Evolutionary conservation across 1,140 invertebrate species (phyloP), one percentile per base, ranked within the genome.

Genomic region (Platyscapa corneri): DNA sequence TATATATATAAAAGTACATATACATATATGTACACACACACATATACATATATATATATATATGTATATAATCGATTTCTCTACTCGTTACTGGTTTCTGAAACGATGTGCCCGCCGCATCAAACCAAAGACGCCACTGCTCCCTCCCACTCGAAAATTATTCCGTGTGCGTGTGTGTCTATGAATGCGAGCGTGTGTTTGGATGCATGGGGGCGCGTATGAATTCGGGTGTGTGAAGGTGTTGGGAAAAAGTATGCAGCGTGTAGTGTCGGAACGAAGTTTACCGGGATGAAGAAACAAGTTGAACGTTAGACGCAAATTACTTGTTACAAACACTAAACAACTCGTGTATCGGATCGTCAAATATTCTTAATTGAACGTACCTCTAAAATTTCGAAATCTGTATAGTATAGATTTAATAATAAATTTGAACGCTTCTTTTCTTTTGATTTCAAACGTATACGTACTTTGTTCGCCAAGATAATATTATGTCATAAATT

Each of bases 391-490:
- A 7, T 5, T 46, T 5, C 12, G 42, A 46, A 46, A 46, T 7
- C 12, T 46, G 42, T 7, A 46, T 46, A 46, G 42, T 7, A 46
- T 46, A 7, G 5, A 79, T 79, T 32, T 30, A 32, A 64, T 70
- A 3, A 37, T 75, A 81, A 75, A 84, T 86, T 64, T 84, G 30
- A 64, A 86, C 67, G 27, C 3, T 67, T n/a, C n/a, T n/a, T n/a
- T 77, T 84, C 72, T 79, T 86, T 79, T 86, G 39, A 78, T 78
- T 86, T 84, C 39, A 49, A 37, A 74, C 84, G 78, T 65, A 42
- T 5, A 14, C 5, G 20, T 84, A 65, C 5, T 75, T 82, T 53
- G 64, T 85, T 76, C 72, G 79, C 53, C 78, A 77, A 81, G 67
- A 82, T 60, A 70, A 78, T 56, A 56, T 77, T 76, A 56, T 30